Evolutionary conservation across 2,888 invertebrate genomes (phyloP).

Genomic region (Lepidonotus clava): DNA sequence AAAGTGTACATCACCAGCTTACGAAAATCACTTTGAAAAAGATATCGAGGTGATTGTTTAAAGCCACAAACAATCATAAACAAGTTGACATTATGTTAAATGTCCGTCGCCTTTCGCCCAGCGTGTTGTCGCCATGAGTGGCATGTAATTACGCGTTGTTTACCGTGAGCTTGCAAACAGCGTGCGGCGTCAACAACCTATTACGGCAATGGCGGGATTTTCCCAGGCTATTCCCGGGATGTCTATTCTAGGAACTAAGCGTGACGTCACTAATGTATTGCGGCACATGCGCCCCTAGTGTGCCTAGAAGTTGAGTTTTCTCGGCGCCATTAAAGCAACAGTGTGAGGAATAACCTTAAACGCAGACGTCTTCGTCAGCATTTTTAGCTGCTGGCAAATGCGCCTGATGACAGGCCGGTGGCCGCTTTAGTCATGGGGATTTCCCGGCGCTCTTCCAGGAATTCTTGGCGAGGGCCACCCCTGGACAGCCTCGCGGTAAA

Average conservation of each 20-base stretch:
- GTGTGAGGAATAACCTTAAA: background rate
- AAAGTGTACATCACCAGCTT: no score
- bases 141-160: background rate
- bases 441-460: slow-evolving; percentile 13
- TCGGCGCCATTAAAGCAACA: slow-evolving; percentile 16
- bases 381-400: background rate
- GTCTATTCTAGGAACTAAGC: slow-evolving; percentile 3
- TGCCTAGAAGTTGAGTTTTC: background rate
- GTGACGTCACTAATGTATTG: background rate
- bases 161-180: background rate
- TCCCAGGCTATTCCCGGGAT: slow-evolving; percentile 27
- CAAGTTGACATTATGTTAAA: no score
- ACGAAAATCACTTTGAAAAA: no score
- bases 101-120: no score
- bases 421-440: background rate
- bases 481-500: no score
- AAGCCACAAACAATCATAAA: no score
- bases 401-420: background rate
- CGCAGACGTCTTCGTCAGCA: background rate
- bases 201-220: slow-evolving; percentile 22
- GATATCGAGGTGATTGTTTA: no score
- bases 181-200: background rate
- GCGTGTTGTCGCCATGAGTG: no score
- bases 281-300: slow-evolving; percentile 3
- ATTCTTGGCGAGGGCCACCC: background rate